phyloP scores from a whole-genome alignment of 2,888 invertebrate genomes.

The Deilephila porcellus region DNA sequence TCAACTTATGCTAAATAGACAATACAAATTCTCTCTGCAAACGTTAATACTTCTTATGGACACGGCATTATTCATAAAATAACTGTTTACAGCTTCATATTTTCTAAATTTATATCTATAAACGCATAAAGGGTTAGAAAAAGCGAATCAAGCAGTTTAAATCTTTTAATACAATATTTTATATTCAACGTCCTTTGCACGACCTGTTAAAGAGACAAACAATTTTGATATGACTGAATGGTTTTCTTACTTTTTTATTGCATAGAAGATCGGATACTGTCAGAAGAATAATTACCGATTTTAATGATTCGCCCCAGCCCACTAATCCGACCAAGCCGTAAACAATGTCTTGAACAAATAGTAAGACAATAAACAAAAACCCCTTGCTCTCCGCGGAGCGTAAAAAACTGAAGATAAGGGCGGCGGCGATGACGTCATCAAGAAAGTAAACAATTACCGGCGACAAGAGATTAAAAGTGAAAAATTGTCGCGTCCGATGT shows the following conservation, averaged over 20 bases:
- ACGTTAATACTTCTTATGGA: slow-evolving; percentile 59
- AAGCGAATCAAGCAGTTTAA: not conserved
- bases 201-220: not conserved
- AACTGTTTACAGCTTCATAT: slow-evolving; percentile 48
- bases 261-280: too few species aligned
- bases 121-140: slow-evolving; percentile 39
- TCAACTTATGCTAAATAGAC: slow-evolving; percentile 40
- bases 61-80: slow-evolving; percentile 55
- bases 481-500: slow-evolving; percentile 55
- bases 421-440: slow-evolving; percentile 52
- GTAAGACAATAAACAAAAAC: slow-evolving; percentile 22
- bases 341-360: not conserved
- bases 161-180: not conserved
- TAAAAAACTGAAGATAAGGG: slow-evolving; percentile 24
- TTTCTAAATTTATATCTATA: slow-evolving; percentile 46
- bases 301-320: not conserved
- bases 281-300: too few species aligned
- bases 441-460: slow-evolving; percentile 55
- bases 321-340: slow-evolving; percentile 10
- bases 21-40: slow-evolving; percentile 64
- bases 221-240: not conserved
- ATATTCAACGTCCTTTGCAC: not conserved
- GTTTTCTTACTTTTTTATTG: not conserved
- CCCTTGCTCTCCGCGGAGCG: slow-evolving; percentile 8
- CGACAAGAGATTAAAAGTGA: slow-evolving; percentile 63